Evolutionary conservation across 2,113 vertebrate genomes (phyloP).

Genomic region (Bolborhynchus lineola): DNA sequence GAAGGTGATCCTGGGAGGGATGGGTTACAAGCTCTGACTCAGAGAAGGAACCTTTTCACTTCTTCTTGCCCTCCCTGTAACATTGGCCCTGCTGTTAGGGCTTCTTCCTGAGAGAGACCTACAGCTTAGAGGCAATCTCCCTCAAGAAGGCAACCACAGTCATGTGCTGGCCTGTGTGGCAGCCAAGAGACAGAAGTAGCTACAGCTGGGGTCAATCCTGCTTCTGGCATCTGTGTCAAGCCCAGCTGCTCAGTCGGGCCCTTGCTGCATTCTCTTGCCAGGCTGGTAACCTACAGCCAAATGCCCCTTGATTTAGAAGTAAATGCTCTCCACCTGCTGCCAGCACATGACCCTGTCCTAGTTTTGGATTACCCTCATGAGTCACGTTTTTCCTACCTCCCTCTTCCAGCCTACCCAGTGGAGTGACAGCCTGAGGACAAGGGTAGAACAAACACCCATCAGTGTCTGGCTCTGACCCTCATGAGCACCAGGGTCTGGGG

Average conservation of each 20-base stretch:
- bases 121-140: neutral
- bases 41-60: neutral
- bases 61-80: neutral
- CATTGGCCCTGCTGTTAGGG: neutral
- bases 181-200: neutral
- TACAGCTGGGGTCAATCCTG: neutral
- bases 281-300: neutral
- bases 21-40: neutral
- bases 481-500: neutral
- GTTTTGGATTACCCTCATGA: neutral
- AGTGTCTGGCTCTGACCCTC: neutral
- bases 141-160: neutral
- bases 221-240: neutral
- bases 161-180: neutral
- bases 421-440: neutral
- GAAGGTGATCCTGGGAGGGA: neutral
- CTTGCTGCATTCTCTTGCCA: neutral
- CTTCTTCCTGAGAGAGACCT: neutral
- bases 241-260: neutral
- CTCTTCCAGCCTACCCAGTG: neutral
- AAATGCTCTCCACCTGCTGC: neutral
- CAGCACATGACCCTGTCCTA: neutral
- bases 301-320: neutral
- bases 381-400: neutral
- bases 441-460: neutral